Evolutionary conservation across 2,113 vertebrate genomes (phyloP), one percentile per base, ranked within the genome.

Genomic region (Hassar affinis): DNA sequence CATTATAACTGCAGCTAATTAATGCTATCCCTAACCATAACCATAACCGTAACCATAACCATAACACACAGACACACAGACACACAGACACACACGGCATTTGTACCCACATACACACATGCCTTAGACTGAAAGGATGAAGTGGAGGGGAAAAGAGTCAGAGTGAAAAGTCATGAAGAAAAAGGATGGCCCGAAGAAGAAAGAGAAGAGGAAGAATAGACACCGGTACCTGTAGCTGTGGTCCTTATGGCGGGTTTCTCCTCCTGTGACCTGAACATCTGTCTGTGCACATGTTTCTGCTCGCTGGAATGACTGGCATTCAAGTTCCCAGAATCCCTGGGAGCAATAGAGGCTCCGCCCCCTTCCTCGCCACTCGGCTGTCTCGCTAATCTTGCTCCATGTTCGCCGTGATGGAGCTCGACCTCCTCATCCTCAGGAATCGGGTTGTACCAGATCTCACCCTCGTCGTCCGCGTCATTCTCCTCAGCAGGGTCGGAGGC

Each of bases 381-480:
- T 20, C 45, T 45, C 35, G 5, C n/a, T 68, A 87, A 86, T 1
- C 51, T 61, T 5, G n/a, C 38, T 6, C 59, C 30, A n/a, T 17
- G 15, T 9, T 49, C 27, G 3, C 86, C 71, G 30, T 45, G 15
- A 15, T 88, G 59, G 78, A 4, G 30, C 25, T 90, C 88, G 0
- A 87, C 88, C 4, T 97, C 97, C 0, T 98, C 96, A 6, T 99
- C 98, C 90, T 99, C 98, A 0, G 98, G 98, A 90, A 99, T 99
- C 0, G 98, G 98, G 85, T 99, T 99, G 93, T 99, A 99, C 98
- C 98, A 99, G 92, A 99, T 99, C 90, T 99, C 98, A 64, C 98
- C 97, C 92, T 99, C 98, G 64, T 99, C 97, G 0, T 98, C 97
- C 0, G 96, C 96, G 0, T 98, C 97, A 0, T 96, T 96, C 59